These are phyloP conservation scores for Cyrtonyx montezumae DNA, from an alignment of 2,113 vertebrate species.

Conservation along the genomic window DNA sequence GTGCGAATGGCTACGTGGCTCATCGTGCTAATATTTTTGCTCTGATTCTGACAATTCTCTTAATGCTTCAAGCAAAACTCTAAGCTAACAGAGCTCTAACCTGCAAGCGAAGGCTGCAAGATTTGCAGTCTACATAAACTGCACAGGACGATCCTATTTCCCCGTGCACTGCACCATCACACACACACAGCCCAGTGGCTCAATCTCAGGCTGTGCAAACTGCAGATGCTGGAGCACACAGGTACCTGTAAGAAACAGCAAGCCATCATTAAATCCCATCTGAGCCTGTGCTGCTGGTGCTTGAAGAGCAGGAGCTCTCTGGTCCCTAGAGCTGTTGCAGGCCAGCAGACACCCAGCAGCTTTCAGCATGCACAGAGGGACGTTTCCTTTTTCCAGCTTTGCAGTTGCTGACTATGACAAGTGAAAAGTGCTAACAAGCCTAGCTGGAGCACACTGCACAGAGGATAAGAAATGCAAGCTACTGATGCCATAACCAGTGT, in stretches of 20 bases:
- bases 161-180: slow-evolving; percentile 39
- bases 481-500: not conserved
- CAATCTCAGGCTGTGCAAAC: not conserved
- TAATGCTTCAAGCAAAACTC: slow-evolving; percentile 61
- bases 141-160: slow-evolving; percentile 42
- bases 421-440: slow-evolving; percentile 25
- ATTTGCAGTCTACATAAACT: slow-evolving; percentile 49
- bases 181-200: slow-evolving; percentile 16
- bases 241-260: not conserved
- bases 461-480: not conserved
- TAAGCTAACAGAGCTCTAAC: slow-evolving; percentile 67
- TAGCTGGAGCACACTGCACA: not conserved
- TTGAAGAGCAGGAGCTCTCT: not conserved
- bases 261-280: not conserved
- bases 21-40: slow-evolving; percentile 75
- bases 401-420: slow-evolving; percentile 31
- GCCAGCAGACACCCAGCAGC: not conserved
- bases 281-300: not conserved
- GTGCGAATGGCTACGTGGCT: slow-evolving; percentile 79
- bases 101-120: slow-evolving; percentile 71
- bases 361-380: not conserved
- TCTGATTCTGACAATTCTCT: slow-evolving; percentile 72
- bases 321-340: not conserved
- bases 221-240: not conserved
- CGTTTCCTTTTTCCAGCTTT: not conserved